These are phyloP conservation scores for Rhipidura dahli DNA, from an alignment of 2,113 vertebrate genomes.

Conservation along the genomic window DNA sequence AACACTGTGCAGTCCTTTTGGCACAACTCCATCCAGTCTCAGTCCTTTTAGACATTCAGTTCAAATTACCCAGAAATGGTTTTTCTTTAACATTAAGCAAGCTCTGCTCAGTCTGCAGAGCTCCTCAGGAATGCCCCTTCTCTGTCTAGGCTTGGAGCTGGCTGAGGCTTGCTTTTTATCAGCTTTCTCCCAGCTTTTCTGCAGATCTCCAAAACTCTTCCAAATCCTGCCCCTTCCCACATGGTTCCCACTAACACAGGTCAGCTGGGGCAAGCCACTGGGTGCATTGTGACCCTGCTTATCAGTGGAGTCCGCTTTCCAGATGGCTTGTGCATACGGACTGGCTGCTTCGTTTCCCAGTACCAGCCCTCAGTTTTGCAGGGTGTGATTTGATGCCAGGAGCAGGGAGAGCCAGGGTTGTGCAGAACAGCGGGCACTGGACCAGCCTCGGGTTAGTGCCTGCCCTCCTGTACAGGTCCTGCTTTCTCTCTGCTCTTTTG, in stretches of 20 bases:
- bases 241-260: background rate
- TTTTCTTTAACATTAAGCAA: slow-evolving; percentile 44
- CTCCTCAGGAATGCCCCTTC: background rate
- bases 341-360: background rate
- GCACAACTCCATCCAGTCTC: slow-evolving; percentile 15
- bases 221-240: slow-evolving; percentile 37
- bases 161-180: slow-evolving; percentile 10
- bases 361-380: background rate
- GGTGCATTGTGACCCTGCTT: background rate
- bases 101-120: slow-evolving; percentile 26
- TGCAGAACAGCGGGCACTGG: background rate
- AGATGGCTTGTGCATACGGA: background rate
- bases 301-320: slow-evolving; percentile 6
- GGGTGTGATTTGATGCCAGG: background rate
- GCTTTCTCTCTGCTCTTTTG: background rate
- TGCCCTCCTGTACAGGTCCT: background rate
- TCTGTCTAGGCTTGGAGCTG: slow-evolving; percentile 20
- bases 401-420: background rate
- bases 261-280: slow-evolving; percentile 2
- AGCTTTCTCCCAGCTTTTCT: slow-evolving; percentile 28
- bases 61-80: slow-evolving; percentile 29
- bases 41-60: slow-evolving; percentile 22
- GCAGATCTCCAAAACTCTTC: background rate
- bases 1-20: slow-evolving; percentile 50
- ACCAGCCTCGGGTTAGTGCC: background rate